Evolutionary conservation across 2,113 vertebrate genomes (phyloP), one percentile per base, ranked within the genome.

Genomic region (Ceyx melanurus): DNA sequence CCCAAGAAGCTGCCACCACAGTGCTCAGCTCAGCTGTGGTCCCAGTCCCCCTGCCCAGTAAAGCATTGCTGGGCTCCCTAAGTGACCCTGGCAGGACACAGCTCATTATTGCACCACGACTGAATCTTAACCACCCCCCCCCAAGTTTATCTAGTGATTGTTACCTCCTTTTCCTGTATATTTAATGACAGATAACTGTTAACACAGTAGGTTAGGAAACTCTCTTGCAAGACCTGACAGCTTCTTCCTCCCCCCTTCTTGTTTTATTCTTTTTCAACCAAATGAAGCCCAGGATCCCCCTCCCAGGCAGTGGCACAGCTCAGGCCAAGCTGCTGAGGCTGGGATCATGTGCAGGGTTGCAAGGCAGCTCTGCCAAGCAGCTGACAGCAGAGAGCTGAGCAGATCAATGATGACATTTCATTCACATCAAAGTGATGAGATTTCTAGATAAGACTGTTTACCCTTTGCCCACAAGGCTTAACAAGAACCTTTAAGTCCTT

Each of bases 361-460:
- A 96, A 94, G 43, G 71, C 84, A 94, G 66, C 85, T 71, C 86
- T 62, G 80, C 12, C 64, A 74, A 51, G 87, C 95, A 96, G 94
- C 96, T 96, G 95, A 66, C 93, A 92, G 88, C 83, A 88, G 88
- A 81, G 15, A 86, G 84, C n/a, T 76, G 71, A 82, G 77, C 54
- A 76, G 62, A 93, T 92, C 75, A 82, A 79, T 94, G 62, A 58
- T 73, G 64, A 93, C 94, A 92, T 95, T 93, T 95, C 67, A 84
- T 82, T 87, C 65, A 95, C 91, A 93, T 96, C 90, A 89, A 92
- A 96, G 89, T 82, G 71, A 92, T 73, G 74, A 91, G 86, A 70
- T 92, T 79, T 60, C 82, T n/a, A 89, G 90, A 96, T 95, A 96
- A 93, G 56, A 56, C 73, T 84, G 66, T 84, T 85, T 68, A 80